These are phyloP conservation scores for Branchinecta sandiegonensis DNA, from an alignment of 2,888 invertebrate genomes.

Conservation along the genomic window DNA sequence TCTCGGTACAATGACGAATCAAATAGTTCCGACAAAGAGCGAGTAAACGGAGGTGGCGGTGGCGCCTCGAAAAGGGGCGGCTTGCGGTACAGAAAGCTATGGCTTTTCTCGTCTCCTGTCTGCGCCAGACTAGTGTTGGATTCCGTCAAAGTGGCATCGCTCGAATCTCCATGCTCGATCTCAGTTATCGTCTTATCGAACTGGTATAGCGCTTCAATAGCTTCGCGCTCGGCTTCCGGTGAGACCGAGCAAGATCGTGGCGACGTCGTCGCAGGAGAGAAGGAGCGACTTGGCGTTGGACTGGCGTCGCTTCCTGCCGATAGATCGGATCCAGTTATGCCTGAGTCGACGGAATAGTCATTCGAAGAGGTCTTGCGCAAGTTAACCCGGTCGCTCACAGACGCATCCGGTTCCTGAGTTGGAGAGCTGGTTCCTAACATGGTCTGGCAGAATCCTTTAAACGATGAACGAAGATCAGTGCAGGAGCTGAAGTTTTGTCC, in stretches of 20 bases:
- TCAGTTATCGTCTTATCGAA: conserved; percentile 4
- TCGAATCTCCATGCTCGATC: conserved; percentile 2
- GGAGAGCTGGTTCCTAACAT: conserved; percentile 9
- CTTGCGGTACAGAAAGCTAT: background rate
- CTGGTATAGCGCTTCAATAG: background rate
- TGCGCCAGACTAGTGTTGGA: background rate
- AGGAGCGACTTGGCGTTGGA: background rate
- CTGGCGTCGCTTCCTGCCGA: background rate
- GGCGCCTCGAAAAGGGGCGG: conserved; percentile 13
- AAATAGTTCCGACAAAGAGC: background rate
- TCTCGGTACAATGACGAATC: conserved; percentile 5
- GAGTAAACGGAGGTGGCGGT: conserved; percentile 3
- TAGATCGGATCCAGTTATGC: conserved; percentile 1
- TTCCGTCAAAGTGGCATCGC: conserved; percentile 5
- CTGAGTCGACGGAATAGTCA: conserved; percentile 14
- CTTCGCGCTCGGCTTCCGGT: background rate
- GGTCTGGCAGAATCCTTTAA: conserved; percentile 1
- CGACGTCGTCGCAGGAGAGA: background rate
- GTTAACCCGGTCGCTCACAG: background rate
- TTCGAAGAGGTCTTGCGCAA: conserved; percentile 7
- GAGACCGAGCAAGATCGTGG: background rate
- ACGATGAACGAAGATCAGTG: conserved; percentile 14
- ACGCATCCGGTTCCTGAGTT: background rate
- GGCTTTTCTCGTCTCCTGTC: background rate
- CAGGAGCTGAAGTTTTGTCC: background rate